Evolutionary conservation across 2,888 invertebrate genomes (phyloP).

Genomic region (Philereme vetulata): DNA sequence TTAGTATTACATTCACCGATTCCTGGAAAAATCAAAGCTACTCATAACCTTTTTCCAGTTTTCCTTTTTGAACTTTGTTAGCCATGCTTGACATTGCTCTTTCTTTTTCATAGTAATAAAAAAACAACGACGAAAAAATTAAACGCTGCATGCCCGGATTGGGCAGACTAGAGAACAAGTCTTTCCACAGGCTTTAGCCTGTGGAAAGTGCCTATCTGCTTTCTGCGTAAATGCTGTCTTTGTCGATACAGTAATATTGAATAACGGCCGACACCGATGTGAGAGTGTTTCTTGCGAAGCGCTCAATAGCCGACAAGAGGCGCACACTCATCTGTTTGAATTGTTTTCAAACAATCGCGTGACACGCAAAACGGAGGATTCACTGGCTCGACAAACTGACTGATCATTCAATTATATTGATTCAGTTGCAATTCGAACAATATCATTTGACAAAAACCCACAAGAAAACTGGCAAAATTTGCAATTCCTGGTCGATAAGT

Average conservation of each 20-base stretch:
- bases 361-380: slow-evolving; percentile 19
- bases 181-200: too few species aligned
- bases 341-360: slow-evolving; percentile 29
- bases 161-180: too few species aligned
- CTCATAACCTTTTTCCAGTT: neutral
- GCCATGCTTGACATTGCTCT: too few species aligned
- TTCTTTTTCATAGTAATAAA: neutral
- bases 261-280: slow-evolving; percentile 21
- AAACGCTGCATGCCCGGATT: too few species aligned
- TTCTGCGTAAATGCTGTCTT: slow-evolving; percentile 1
- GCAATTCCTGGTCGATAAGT: too few species aligned
- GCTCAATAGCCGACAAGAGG: slow-evolving; percentile 10
- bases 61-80: neutral
- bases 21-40: slow-evolving; percentile 1
- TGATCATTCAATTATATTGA: neutral
- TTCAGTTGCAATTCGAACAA: neutral
- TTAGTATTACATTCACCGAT: slow-evolving; percentile 3
- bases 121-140: too few species aligned
- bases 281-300: slow-evolving; percentile 21
- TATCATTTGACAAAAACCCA: too few species aligned
- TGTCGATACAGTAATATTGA: slow-evolving; percentile 21
- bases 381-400: slow-evolving; percentile 1
- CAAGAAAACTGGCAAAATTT: too few species aligned
- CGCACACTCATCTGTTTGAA: slow-evolving; percentile 26
- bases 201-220: neutral